phyloP scores from a whole-genome alignment of 2,888 invertebrate species.

The Macrophya annulata region DNA sequence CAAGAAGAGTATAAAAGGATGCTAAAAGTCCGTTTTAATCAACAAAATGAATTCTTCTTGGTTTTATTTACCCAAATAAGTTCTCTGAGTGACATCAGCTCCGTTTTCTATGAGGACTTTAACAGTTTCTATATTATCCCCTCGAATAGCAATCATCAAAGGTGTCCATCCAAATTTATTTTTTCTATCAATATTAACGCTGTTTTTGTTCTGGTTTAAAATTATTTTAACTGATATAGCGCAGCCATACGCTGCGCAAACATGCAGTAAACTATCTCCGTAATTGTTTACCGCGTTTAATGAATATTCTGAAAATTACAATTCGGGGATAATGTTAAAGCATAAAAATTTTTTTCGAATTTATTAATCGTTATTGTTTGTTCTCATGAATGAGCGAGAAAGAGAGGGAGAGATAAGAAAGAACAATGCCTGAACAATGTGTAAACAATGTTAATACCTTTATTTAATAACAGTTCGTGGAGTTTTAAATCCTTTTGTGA shows the following conservation, averaged over 20 bases:
- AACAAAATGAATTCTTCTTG: constrained; percentile 19
- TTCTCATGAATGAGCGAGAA: no score
- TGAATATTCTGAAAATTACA: constrained; percentile 68
- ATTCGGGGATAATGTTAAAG: not conserved
- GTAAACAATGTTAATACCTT: not conserved
- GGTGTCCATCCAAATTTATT: constrained; percentile 77
- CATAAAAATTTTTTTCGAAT: not conserved
- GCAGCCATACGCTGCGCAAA: constrained; percentile 73
- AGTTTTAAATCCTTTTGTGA: constrained; percentile 2
- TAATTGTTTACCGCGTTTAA: constrained; percentile 72
- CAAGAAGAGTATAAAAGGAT: constrained; percentile 9
- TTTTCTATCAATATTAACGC: constrained; percentile 66
- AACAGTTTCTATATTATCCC: constrained; percentile 69
- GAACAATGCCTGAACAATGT: no score
- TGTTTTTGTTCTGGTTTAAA: constrained; percentile 63
- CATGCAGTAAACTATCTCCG: constrained; percentile 73
- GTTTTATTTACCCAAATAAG: constrained; percentile 70
- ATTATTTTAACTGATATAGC: constrained; percentile 67
- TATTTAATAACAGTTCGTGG: constrained; percentile 18
- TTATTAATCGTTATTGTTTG: not conserved
- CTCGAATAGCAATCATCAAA: constrained; percentile 75
- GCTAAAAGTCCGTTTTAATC: not conserved
- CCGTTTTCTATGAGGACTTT: constrained; percentile 69
- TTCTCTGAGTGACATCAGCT: constrained; percentile 68
- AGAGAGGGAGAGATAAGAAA: not conserved